phyloP scores from a whole-genome alignment of 2,797 vertebrate genomes.

The Cichlasoma orientale region DNA sequence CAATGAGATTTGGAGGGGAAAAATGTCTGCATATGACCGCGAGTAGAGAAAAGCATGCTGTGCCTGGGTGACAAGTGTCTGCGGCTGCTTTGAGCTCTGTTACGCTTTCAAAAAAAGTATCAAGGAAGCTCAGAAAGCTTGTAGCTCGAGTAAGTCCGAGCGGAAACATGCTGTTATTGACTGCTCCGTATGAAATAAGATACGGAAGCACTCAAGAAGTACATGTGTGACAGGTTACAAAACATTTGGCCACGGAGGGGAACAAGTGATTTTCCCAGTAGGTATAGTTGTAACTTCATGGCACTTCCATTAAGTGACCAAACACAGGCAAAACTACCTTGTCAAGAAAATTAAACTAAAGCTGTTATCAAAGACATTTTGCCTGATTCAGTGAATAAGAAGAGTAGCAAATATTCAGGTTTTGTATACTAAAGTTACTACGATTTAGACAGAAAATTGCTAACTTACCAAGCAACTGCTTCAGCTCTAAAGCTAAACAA shows the following conservation, averaged over 20 bases:
- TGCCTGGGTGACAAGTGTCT: neutral
- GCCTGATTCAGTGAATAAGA: neutral
- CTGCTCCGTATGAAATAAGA: neutral
- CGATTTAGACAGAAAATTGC: neutral
- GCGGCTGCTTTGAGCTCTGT: neutral
- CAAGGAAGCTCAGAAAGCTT: neutral
- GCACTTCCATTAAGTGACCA: neutral
- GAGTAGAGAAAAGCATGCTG: no score
- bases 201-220: neutral
- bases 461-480: neutral
- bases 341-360: neutral
- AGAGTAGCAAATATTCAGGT: neutral
- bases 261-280: neutral
- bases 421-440: neutral
- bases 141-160: neutral
- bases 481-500: no score
- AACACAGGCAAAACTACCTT: neutral
- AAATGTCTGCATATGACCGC: no score
- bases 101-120: rapidly evolving
- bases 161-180: neutral
- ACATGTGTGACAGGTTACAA: neutral
- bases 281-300: neutral
- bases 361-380: no score
- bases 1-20: no score
- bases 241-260: no score